phyloP scores from a whole-genome alignment of 2,888 invertebrate species.

The Drosophila meridionalis region DNA sequence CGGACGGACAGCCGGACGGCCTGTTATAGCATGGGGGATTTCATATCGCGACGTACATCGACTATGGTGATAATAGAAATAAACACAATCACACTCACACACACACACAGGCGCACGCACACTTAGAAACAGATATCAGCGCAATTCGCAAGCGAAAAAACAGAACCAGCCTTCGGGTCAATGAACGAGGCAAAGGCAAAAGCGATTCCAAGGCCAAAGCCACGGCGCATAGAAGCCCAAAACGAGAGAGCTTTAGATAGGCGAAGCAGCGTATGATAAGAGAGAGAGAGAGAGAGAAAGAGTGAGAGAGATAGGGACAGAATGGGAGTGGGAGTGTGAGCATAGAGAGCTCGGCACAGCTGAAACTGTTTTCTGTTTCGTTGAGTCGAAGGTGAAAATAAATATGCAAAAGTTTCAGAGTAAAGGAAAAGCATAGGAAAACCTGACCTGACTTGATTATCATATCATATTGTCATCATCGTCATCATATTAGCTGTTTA shows the following conservation, averaged over 20 bases:
- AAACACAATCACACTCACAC: conserved; percentile 47
- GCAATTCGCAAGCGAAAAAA: conserved; percentile 54
- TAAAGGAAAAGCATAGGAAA: conserved; percentile 7
- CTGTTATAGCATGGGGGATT: conserved; percentile 53
- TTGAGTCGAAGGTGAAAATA: background rate
- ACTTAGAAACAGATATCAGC: conserved; percentile 42
- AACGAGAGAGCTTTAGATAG: conserved; percentile 36
- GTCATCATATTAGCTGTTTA: background rate
- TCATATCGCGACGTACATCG: conserved; percentile 74
- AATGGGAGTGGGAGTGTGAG: background rate
- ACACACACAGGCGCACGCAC: conserved; percentile 9
- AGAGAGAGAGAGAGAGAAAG: background rate
- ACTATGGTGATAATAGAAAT: conserved; percentile 74
- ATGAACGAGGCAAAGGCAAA: conserved; percentile 73
- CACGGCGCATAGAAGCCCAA: conserved; percentile 63
- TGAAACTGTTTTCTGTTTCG: background rate
- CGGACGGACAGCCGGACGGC: conserved; percentile 30
- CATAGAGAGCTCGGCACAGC: background rate
- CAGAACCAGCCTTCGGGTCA: conserved; percentile 61
- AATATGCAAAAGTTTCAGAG: conserved; percentile 1
- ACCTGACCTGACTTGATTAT: background rate
- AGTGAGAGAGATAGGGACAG: background rate
- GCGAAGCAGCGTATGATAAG: background rate
- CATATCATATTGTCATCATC: background rate
- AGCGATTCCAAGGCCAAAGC: conserved; percentile 83